Evolutionary conservation across 64 coral and sea anemone genomes (phyloP).

Genomic region (Actinia equina): DNA sequence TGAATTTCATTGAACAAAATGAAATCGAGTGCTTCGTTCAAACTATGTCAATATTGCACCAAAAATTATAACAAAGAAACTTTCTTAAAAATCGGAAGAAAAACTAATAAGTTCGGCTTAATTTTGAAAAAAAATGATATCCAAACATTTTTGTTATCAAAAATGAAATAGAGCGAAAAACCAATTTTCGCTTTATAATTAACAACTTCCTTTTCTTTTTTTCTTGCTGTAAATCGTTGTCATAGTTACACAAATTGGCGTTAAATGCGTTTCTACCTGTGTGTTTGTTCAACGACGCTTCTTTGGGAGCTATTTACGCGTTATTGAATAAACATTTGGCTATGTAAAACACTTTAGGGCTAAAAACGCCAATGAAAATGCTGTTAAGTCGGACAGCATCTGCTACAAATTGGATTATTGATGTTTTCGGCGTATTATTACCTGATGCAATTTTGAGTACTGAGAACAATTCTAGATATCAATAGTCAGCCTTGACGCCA

Average conservation of each 20-base stretch:
- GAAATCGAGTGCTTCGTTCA: background rate
- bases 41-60: background rate
- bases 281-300: background rate
- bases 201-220: background rate
- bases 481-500: background rate
- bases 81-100: background rate
- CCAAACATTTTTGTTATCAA: background rate
- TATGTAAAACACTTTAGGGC: background rate
- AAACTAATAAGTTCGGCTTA: background rate
- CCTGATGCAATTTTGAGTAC: background rate
- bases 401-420: background rate
- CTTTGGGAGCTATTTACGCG: background rate
- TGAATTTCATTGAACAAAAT: background rate
- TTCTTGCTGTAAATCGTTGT: background rate
- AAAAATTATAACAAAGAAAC: background rate
- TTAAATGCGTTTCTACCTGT: background rate
- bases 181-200: background rate
- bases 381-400: background rate
- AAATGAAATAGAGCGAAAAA: background rate
- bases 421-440: background rate
- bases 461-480: background rate
- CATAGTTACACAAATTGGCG: background rate
- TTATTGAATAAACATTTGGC: background rate
- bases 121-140: background rate
- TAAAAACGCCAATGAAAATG: slow-evolving; percentile 1